Evolutionary conservation across 2,888 invertebrate species (phyloP).

Genomic region (Megastigmus dorsalis): DNA sequence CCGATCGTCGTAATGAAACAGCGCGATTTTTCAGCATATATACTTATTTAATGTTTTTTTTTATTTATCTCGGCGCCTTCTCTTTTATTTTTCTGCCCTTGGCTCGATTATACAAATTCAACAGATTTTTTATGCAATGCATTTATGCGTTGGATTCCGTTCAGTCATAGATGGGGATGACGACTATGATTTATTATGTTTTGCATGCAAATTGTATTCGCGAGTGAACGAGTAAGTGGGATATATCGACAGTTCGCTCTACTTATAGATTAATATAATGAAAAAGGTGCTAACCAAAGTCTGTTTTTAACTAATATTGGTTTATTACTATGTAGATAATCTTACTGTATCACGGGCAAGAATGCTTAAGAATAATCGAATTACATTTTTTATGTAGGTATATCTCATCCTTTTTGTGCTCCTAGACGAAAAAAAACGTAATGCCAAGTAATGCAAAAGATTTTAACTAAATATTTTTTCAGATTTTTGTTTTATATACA

Average conservation of each 20-base stretch:
- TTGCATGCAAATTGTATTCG: background rate
- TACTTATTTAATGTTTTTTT: too few species aligned
- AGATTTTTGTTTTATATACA: constrained; percentile 36
- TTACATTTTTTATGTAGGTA: constrained; percentile 8
- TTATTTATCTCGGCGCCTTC: too few species aligned
- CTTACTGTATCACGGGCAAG: background rate
- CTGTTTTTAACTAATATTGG: constrained; percentile 48
- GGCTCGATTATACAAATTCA: background rate
- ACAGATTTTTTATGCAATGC: constrained; percentile 29
- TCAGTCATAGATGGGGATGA: constrained; percentile 2
- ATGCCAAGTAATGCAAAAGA: constrained; percentile 2
- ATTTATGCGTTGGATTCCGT: constrained; percentile 27
- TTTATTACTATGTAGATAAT: constrained; percentile 46
- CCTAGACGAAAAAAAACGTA: background rate
- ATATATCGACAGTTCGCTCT: background rate
- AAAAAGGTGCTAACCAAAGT: constrained; percentile 59
- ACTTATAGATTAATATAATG: constrained; percentile 27
- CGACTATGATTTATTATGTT: too few species aligned
- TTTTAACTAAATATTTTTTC: constrained; percentile 1
- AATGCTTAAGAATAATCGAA: background rate
- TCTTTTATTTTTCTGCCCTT: background rate
- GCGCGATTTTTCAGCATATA: too few species aligned
- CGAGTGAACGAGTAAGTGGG: background rate
- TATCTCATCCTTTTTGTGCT: background rate
- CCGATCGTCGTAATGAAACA: too few species aligned